Percentiles rank a stretch among this genome's conserved stretches.
phyloP scores from a whole-genome alignment of 2,888 invertebrate genomes.

The Carterocephalus palaemon region DNA sequence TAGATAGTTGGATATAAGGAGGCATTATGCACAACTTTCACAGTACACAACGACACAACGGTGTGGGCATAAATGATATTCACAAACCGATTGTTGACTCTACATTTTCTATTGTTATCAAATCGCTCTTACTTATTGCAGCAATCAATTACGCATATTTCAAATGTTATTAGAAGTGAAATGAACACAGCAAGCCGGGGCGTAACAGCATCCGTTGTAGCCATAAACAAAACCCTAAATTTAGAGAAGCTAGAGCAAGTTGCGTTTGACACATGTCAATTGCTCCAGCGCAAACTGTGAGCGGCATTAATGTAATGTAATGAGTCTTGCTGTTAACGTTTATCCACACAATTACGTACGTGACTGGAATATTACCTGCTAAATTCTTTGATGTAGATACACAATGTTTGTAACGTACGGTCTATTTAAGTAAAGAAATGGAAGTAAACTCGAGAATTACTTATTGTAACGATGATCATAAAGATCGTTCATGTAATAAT shows the following conservation, averaged over 20 bases:
- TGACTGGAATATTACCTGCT: slow-evolving; percentile 18
- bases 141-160: slow-evolving; percentile 18
- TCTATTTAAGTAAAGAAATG: neutral
- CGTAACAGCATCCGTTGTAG: slow-evolving; percentile 63
- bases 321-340: slow-evolving; percentile 24
- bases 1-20: too few relatives aligned
- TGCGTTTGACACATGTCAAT: slow-evolving; percentile 68
- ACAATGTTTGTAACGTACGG: neutral
- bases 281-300: slow-evolving; percentile 36
- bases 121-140: slow-evolving; percentile 17
- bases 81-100: slow-evolving; percentile 10
- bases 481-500: too few relatives aligned
- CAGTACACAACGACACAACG: too few relatives aligned
- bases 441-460: too few relatives aligned
- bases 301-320: slow-evolving; percentile 31
- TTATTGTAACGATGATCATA: too few relatives aligned
- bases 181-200: slow-evolving; percentile 24
- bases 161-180: slow-evolving; percentile 21
- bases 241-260: slow-evolving; percentile 47
- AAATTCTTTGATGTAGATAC: slow-evolving; percentile 18
- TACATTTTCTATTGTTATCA: slow-evolving; percentile 13
- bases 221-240: slow-evolving; percentile 69
- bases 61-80: neutral
- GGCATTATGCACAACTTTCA: too few relatives aligned
- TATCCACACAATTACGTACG: slow-evolving; percentile 26